phyloP scores from a whole-genome alignment of 2,797 vertebrate species.

The Fistularia tabacaria region DNA sequence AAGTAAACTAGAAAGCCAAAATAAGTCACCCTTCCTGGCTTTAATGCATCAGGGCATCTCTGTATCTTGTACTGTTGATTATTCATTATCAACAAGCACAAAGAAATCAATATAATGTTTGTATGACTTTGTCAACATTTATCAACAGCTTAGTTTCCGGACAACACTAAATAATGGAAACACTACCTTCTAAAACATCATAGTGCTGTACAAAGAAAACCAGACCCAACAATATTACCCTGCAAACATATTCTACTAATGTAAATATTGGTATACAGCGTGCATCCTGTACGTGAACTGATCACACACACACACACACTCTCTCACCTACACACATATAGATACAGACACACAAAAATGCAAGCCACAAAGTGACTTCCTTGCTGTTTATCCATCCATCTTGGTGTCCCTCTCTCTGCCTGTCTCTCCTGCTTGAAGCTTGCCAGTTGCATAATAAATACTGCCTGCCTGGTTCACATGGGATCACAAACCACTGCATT shows the following conservation, averaged over 20 bases:
- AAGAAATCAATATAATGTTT: too few species aligned
- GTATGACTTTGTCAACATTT: too few species aligned
- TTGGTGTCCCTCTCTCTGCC: conserved; percentile 24
- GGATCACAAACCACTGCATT: conserved; percentile 58
- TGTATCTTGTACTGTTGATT: too few species aligned
- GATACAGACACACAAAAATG: background rate
- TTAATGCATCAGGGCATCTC: too few species aligned
- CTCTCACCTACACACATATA: too few species aligned
- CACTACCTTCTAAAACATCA: background rate
- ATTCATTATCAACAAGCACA: too few species aligned
- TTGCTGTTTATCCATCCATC: conserved; percentile 24
- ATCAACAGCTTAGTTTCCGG: too few species aligned
- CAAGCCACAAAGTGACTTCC: conserved; percentile 8
- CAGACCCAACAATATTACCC: background rate
- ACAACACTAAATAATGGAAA: too few species aligned
- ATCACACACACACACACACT: background rate
- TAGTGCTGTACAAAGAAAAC: conserved; percentile 1
- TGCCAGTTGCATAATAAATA: conserved; percentile 69
- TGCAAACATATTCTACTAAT: background rate
- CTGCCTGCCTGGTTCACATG: conserved; percentile 62
- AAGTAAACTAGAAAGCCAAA: too few species aligned
- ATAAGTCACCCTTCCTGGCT: too few species aligned
- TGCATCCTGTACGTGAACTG: conserved; percentile 4
- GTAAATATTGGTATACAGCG: conserved; percentile 10
- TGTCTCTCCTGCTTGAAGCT: conserved; percentile 55